Conservation (phyloP, 2,113 vertebrate species). For the Pagrus major region DNA sequence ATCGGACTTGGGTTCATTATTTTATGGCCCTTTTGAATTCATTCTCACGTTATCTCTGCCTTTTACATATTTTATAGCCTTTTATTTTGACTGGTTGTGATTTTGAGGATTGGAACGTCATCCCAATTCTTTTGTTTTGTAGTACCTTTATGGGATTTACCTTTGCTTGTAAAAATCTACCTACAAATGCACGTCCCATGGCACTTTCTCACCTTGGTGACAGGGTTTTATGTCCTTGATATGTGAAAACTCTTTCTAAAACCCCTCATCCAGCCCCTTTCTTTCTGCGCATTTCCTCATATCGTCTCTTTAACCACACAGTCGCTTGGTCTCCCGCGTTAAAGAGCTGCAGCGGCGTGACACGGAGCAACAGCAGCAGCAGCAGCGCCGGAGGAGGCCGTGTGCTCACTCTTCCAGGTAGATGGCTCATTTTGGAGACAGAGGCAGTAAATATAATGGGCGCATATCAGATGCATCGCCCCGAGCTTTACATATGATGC, state of each 20-base stretch:
- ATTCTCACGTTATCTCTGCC: background rate
- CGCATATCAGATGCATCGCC: slow-evolving; percentile 67
- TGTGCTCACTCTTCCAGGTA: slow-evolving; percentile 81
- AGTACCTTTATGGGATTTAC: background rate
- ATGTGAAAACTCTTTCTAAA: background rate
- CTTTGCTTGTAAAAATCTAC: slow-evolving; percentile 1
- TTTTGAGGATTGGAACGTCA: background rate
- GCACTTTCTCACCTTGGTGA: background rate
- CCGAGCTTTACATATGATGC: slow-evolving; percentile 77
- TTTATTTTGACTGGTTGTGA: background rate
- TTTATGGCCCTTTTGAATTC: background rate
- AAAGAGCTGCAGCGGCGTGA: slow-evolving; percentile 47
- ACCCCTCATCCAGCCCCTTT: background rate
- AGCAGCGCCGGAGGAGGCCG: slow-evolving; percentile 63
- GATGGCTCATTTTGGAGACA: slow-evolving; percentile 67
- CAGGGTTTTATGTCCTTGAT: slow-evolving; percentile 13
- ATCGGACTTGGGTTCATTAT: background rate
- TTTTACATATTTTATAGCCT: background rate
- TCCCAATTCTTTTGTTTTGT: background rate
- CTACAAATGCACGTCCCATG: background rate
- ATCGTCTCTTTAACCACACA: background rate
- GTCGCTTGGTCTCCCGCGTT: slow-evolving; percentile 23
- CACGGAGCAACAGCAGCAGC: slow-evolving; percentile 40
- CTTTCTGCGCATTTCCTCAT: background rate
- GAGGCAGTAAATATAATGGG: slow-evolving; percentile 68